These are phyloP conservation scores for Boloria euphrosyne DNA, from an alignment of 2,888 invertebrate genomes.

Conservation along the genomic window DNA sequence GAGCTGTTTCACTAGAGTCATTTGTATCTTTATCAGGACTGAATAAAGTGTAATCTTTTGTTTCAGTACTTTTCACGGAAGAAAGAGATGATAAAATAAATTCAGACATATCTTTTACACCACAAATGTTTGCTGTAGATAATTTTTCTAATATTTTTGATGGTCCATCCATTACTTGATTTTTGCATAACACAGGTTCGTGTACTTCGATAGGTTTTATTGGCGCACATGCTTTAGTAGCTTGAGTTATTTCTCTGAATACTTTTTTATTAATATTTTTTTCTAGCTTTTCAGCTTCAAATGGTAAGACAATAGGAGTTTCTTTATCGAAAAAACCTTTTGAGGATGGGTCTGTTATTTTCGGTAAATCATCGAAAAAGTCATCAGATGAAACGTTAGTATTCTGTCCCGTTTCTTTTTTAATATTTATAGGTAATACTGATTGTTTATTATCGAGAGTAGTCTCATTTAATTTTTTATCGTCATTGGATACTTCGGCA, in stretches of 20 bases:
- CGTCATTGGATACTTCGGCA: background rate
- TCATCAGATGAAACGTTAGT: background rate
- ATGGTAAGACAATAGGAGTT: constrained; percentile 27
- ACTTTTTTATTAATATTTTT: constrained; percentile 17
- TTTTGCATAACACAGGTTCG: background rate
- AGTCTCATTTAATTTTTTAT: background rate
- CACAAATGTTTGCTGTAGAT: background rate
- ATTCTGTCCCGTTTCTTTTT: background rate
- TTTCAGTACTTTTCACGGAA: background rate
- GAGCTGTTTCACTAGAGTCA: background rate
- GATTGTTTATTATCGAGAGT: background rate
- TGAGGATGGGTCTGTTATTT: constrained; percentile 24
- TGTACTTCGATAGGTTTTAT: background rate
- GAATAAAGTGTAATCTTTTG: constrained; percentile 3
- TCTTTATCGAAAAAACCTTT: constrained; percentile 31
- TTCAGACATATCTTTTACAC: background rate
- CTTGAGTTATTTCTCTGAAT: constrained; percentile 1
- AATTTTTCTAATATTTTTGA: background rate
- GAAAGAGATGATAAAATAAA: background rate
- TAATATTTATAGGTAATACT: background rate
- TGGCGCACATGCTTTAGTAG: constrained; percentile 1
- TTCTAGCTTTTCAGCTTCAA: constrained; percentile 18
- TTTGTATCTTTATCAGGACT: background rate
- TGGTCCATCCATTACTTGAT: background rate
- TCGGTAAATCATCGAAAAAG: constrained; percentile 14